Base-by-base conservation (phyloP, 2,113 vertebrate genomes). In the Macrotis lagotis region DNA sequence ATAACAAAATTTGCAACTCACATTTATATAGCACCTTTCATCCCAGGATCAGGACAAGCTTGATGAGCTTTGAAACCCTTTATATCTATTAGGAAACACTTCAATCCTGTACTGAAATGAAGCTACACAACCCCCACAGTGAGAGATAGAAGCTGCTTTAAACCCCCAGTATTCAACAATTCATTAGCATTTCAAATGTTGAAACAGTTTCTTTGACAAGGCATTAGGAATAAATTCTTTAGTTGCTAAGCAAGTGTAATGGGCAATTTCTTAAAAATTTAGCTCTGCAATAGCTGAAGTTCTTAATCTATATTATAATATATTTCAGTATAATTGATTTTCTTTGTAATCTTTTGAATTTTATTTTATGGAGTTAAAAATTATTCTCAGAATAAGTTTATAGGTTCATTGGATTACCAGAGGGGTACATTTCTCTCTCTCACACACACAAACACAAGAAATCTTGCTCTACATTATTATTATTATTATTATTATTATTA, bases 121-220 rank as follows among this genome's bases (percentile, higher is more conserved):
- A n/a, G 37, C 55, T 0, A 74, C 25, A 48, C 28, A n/a, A n/a
- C n/a, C n/a, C 14, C 48, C 25, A 48, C 8, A 49, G 48, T 49
- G 25, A 48, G 48, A 5, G 48, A 31, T 49, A 3, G 26, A 9
- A 89, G 48, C 48, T 89, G 16, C n/a, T 16, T 49, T 48, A 28
- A 89, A 49, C 9, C 25, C 19, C 48, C 88, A 49, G 25, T 7
- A 89, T 9, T 48, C 26, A 88, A 52, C 9, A 11, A 89, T 24
- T 9, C 44, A 91, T 89, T 88, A 91, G 91, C 90, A 83, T 90
- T 5, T 92, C 52, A 96, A 88, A 88, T 93, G 37, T 14, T 59
- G 49, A 83, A 83, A 83, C n/a, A 66, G 0, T 50, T 91, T 91
- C 28, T 66, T 94, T 92, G 25, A 88, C 91, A 97, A 53, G 31